Evolutionary conservation across 2,797 vertebrate genomes (phyloP).

Genomic region (Smutsia gigantea): DNA sequence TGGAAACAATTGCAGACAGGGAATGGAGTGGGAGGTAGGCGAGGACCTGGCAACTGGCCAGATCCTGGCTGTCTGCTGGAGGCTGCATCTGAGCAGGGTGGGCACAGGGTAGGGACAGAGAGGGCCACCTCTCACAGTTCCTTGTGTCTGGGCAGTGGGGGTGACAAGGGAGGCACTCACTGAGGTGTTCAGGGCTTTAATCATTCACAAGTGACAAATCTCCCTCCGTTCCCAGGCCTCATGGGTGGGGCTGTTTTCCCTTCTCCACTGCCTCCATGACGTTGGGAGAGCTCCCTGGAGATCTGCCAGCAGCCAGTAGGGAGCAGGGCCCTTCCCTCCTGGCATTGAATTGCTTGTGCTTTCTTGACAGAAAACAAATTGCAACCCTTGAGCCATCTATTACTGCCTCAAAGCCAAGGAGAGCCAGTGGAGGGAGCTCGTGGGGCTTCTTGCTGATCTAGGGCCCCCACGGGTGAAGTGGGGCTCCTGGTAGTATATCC

Average conservation of each 20-base stretch:
- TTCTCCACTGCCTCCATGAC: slow-evolving; percentile 56
- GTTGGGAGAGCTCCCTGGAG: slow-evolving; percentile 52
- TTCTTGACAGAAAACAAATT: slow-evolving; percentile 65
- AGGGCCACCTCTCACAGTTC: background rate
- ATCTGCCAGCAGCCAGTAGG: background rate
- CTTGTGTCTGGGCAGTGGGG: background rate
- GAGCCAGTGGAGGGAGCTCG: rapidly evolving
- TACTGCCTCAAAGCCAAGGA: background rate
- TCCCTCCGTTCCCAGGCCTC: slow-evolving; percentile 23
- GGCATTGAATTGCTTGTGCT: slow-evolving; percentile 78
- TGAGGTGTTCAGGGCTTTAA: slow-evolving; percentile 13
- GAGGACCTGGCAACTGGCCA: slow-evolving; percentile 81
- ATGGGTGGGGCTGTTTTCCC: slow-evolving; percentile 77
- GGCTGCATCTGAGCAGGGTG: background rate
- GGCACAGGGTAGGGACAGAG: rapidly evolving
- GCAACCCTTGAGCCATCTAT: slow-evolving; percentile 24
- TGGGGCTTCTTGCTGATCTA: background rate
- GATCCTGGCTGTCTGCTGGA: background rate
- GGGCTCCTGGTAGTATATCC: no score
- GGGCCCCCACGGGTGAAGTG: background rate
- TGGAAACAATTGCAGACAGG: slow-evolving; percentile 88
- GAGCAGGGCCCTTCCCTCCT: slow-evolving; percentile 48
- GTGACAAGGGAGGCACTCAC: slow-evolving; percentile 39
- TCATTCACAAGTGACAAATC: slow-evolving; percentile 10
- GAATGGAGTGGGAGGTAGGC: slow-evolving; percentile 84